Evolutionary conservation across 2,888 invertebrate species (phyloP).

Genomic region (Agrotis clavis): DNA sequence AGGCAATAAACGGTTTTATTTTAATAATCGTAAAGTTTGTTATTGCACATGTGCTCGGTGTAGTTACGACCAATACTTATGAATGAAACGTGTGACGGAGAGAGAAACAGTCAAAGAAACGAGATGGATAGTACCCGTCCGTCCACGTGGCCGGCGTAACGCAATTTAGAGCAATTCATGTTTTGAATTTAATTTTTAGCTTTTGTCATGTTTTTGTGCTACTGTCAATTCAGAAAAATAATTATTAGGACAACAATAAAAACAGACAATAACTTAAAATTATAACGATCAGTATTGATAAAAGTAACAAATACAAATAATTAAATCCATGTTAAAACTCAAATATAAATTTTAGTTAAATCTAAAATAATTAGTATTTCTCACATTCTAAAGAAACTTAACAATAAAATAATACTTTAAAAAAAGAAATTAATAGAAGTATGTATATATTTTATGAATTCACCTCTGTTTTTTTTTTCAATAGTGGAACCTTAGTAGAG

Average conservation of each 20-base stretch:
- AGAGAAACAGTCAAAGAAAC: conserved; percentile 75
- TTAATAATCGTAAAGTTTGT: conserved; percentile 87
- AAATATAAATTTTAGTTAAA: background rate
- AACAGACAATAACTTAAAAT: background rate
- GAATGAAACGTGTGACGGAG: conserved; percentile 87
- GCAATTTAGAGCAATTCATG: conserved; percentile 83
- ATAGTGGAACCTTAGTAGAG: background rate
- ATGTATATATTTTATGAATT: too few relatives aligned
- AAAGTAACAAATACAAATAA: background rate
- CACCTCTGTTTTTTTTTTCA: background rate
- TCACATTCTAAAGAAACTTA: too few relatives aligned
- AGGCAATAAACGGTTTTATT: conserved; percentile 90
- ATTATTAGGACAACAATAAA: background rate
- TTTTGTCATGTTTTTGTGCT: background rate
- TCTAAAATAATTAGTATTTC: background rate
- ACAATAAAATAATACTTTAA: too few relatives aligned
- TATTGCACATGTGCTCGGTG: conserved; percentile 85
- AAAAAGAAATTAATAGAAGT: too few relatives aligned
- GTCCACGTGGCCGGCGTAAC: conserved; percentile 88
- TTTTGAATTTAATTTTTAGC: conserved; percentile 58
- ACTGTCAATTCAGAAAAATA: too few relatives aligned
- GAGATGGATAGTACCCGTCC: conserved; percentile 81
- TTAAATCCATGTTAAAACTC: background rate
- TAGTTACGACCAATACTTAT: conserved; percentile 86
- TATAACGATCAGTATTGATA: too few relatives aligned